A percentile compares a stretch with the other conserved stretches of the same genome.
Conservation (phyloP, 2,888 invertebrate genomes). For the Galerucella nymphaeae region DNA sequence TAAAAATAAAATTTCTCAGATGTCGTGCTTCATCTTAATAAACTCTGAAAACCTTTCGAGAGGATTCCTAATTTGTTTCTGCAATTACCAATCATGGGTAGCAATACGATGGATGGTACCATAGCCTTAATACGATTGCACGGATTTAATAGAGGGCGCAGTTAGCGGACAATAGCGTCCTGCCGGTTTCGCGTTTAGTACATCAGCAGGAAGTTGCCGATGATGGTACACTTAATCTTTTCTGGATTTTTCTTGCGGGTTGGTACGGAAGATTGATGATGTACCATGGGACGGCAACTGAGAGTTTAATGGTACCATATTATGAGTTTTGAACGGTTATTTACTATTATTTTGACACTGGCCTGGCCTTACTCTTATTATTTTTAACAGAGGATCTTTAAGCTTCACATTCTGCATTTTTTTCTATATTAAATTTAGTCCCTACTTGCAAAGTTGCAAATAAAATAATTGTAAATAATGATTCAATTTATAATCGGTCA, state of each 20-base stretch:
- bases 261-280: conserved; percentile 52
- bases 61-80: conserved; percentile 28
- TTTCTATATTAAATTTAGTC: too few relatives aligned
- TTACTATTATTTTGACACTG: conserved; percentile 24
- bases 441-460: too few relatives aligned
- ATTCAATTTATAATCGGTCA: conserved; percentile 6
- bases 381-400: not conserved
- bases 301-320: conserved; percentile 33
- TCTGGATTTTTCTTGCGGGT: conserved; percentile 21
- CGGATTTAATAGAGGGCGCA: conserved; percentile 54
- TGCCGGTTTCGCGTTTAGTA: conserved; percentile 57
- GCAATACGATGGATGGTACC: conserved; percentile 30
- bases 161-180: conserved; percentile 56
- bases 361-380: not conserved
- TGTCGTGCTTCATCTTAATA: conserved; percentile 3
- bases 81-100: conserved; percentile 25
- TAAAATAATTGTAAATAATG: not conserved
- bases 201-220: conserved; percentile 58
- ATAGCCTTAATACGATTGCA: conserved; percentile 53
- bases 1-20: not conserved
- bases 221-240: conserved; percentile 52
- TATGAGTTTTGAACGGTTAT: conserved; percentile 19
- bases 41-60: not conserved
- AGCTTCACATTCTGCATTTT: too few relatives aligned
- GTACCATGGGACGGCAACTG: conserved; percentile 30